A percentile compares a stretch with the other conserved stretches of the same genome.
phyloP scores from a whole-genome alignment of 2,113 vertebrate species.

The Lepus americanus region DNA sequence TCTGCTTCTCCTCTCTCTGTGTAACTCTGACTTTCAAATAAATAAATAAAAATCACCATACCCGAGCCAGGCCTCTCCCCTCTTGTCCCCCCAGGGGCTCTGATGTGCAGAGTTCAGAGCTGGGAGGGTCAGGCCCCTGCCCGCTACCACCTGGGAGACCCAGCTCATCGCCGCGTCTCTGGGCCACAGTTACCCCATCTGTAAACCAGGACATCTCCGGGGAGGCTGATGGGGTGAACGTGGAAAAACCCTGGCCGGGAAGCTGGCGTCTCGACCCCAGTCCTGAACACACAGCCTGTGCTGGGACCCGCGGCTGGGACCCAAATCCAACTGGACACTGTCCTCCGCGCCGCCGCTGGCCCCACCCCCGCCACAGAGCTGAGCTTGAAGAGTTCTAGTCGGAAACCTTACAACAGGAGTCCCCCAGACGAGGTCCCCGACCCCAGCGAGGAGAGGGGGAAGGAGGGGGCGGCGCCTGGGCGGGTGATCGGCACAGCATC shows the following conservation, averaged over 20 bases:
- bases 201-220: background rate
- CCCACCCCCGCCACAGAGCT: rapidly evolving
- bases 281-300: background rate
- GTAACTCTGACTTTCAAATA: too few species aligned
- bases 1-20: too few species aligned
- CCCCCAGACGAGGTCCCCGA: too few species aligned
- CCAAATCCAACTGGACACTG: background rate
- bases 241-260: background rate
- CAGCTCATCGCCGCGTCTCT: too few species aligned
- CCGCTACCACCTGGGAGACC: background rate
- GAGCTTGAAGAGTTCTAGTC: background rate
- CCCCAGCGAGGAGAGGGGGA: background rate
- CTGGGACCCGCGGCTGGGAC: rapidly evolving
- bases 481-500: too few species aligned
- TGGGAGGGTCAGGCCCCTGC: background rate
- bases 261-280: background rate
- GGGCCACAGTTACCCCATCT: too few species aligned
- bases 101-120: rapidly evolving
- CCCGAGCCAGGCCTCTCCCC: background rate
- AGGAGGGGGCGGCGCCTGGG: too few species aligned
- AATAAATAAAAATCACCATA: background rate
- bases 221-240: rapidly evolving
- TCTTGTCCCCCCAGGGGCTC: rapidly evolving
- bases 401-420: background rate
- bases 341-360: background rate